A percentile compares a stretch with the other conserved stretches of the same genome.
Conservation (phyloP, 2,888 invertebrate genomes). For the Ephialtes manifestator region DNA sequence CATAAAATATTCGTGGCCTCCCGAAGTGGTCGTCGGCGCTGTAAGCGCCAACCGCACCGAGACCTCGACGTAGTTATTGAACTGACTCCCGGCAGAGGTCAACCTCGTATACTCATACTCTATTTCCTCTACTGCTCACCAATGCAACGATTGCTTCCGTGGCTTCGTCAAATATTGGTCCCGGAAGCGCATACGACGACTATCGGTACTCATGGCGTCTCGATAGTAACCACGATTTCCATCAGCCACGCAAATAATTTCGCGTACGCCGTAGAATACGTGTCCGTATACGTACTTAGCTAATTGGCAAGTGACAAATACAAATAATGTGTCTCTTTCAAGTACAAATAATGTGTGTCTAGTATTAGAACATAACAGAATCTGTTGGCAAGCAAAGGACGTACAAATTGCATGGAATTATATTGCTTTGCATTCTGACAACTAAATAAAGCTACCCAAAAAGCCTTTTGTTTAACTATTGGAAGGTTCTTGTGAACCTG, state of each 20-base stretch:
- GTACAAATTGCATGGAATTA: neutral
- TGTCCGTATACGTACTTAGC: slow-evolving; percentile 8
- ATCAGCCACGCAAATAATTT: slow-evolving; percentile 30
- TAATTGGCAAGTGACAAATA: slow-evolving; percentile 49
- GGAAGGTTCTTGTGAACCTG: no score
- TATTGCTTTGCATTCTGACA: no score
- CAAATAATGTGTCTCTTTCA: slow-evolving; percentile 15
- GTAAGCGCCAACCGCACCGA: slow-evolving; percentile 6
- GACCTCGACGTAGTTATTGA: slow-evolving; percentile 37
- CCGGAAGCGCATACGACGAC: slow-evolving; percentile 17
- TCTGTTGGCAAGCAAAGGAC: neutral
- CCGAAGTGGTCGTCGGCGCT: slow-evolving; percentile 3
- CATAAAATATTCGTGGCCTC: slow-evolving; percentile 23
- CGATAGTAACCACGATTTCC: slow-evolving; percentile 13
- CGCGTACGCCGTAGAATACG: neutral
- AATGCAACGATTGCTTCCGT: slow-evolving; percentile 39
- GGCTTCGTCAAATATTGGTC: slow-evolving; percentile 47
- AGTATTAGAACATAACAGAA: no score
- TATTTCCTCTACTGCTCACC: neutral
- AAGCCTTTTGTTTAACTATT: no score
- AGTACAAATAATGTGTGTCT: neutral
- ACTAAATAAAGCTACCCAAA: no score
- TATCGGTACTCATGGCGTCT: neutral
- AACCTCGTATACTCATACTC: slow-evolving; percentile 29
- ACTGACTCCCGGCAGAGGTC: slow-evolving; percentile 32